Evolutionary conservation across 1,140 invertebrate species (phyloP).

Genomic region (Diachasmimorpha longicaudata): DNA sequence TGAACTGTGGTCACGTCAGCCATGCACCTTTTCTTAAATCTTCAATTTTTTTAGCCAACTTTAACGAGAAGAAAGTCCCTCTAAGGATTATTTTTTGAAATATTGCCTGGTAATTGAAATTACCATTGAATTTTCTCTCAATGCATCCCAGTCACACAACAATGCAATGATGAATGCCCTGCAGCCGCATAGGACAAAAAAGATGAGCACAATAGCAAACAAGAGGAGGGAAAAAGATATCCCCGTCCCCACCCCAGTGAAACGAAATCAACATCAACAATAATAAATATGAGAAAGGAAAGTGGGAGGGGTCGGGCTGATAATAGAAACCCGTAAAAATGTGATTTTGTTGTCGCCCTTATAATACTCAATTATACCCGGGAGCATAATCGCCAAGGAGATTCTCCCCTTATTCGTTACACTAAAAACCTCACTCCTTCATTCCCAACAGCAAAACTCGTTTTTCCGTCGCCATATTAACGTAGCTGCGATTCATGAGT

Average conservation of each 20-base stretch:
- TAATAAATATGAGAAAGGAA: constrained; percentile 19
- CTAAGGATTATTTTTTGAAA: no score
- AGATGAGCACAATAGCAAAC: neutral
- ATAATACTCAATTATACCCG: constrained; percentile 55
- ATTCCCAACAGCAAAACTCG: constrained; percentile 27
- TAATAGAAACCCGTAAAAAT: constrained; percentile 36
- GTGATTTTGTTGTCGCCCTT: constrained; percentile 54
- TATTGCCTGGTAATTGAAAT: no score
- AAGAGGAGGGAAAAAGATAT: constrained; percentile 1
- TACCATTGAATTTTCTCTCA: no score
- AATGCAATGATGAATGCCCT: constrained; percentile 25
- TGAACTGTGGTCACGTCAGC: constrained; percentile 43
- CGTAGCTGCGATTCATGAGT: neutral
- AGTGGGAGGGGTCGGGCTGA: constrained; percentile 23
- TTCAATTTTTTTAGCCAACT: no score
- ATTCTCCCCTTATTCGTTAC: neutral
- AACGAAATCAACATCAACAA: neutral
- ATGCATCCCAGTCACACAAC: neutral
- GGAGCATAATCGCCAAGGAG: constrained; percentile 38
- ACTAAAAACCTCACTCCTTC: constrained; percentile 25
- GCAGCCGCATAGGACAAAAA: neutral
- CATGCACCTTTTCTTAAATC: neutral
- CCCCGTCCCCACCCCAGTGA: neutral
- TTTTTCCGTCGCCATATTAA: constrained; percentile 22
- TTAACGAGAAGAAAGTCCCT: no score